Evolutionary conservation across 2,888 invertebrate species (phyloP).

Genomic region (Tetragnatha montana): DNA sequence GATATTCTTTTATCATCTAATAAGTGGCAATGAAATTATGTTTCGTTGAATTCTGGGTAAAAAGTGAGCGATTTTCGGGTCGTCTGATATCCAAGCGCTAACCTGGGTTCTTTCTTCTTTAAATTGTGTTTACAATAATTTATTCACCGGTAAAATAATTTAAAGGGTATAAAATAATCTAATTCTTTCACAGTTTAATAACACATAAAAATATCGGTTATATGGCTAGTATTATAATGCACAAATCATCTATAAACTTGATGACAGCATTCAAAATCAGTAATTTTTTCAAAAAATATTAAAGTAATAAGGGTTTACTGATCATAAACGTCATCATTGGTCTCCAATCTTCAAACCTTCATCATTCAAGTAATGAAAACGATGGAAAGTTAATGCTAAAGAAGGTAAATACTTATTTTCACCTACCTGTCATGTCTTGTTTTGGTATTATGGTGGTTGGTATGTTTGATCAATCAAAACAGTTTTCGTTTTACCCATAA

Average conservation of each 20-base stretch:
- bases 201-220: neutral
- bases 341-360: conserved; percentile 28
- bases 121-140: conserved; percentile 41
- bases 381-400: conserved; percentile 57
- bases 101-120: conserved; percentile 46
- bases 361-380: conserved; percentile 6
- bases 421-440: too few species aligned
- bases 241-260: neutral
- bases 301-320: neutral
- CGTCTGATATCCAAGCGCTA: conserved; percentile 53
- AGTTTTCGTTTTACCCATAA: too few species aligned
- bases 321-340: conserved; percentile 37
- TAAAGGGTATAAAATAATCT: neutral
- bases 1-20: neutral
- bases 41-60: conserved; percentile 52
- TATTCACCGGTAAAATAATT: conserved; percentile 5
- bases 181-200: neutral
- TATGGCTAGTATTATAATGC: neutral
- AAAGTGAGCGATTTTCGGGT: conserved; percentile 63
- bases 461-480: too few species aligned
- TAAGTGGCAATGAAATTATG: conserved; percentile 18
- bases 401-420: conserved; percentile 40
- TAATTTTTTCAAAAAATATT: conserved; percentile 34
- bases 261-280: conserved; percentile 43
- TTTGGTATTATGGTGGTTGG: too few species aligned